Conservation (phyloP, 2,888 invertebrate genomes). For the Drosophila pegasa region DNA sequence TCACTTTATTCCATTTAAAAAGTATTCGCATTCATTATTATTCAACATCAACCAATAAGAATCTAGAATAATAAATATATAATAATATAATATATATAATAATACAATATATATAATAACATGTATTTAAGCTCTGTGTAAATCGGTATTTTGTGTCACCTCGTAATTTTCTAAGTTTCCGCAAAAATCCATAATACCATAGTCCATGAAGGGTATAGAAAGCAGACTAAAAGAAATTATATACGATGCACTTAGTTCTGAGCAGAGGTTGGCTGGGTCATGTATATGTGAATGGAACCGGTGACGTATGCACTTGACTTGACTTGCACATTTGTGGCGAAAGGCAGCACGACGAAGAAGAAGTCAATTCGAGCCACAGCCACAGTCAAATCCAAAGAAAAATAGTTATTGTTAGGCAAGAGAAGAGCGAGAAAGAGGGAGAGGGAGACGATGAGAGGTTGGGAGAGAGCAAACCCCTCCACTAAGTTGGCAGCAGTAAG, state of each 20-base stretch:
- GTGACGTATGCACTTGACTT: conserved; percentile 78
- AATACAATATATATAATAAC: no score
- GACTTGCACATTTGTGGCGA: conserved; percentile 75
- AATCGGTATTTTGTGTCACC: no score
- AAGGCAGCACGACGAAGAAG: conserved; percentile 43
- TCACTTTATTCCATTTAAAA: conserved; percentile 5
- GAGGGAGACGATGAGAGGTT: neutral
- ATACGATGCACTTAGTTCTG: conserved; percentile 42
- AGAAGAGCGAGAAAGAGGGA: neutral
- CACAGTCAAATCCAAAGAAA: conserved; percentile 66
- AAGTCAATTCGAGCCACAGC: conserved; percentile 64
- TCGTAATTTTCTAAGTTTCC: no score
- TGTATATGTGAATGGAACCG: conserved; percentile 42
- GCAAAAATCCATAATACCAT: no score
- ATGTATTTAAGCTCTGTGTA: no score
- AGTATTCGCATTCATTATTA: neutral
- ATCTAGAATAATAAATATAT: neutral
- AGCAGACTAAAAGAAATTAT: conserved; percentile 9
- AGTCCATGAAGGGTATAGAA: neutral
- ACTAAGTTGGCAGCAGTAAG: conserved; percentile 53
- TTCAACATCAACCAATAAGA: neutral
- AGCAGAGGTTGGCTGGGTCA: neutral
- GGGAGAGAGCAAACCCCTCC: conserved; percentile 3
- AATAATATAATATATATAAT: neutral
- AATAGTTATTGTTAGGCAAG: conserved; percentile 53